Percentiles rank a stretch among this genome's conserved stretches.
Evolutionary conservation across 2,797 vertebrate species (phyloP).

Genomic region (Bovichtus diacanthus): DNA sequence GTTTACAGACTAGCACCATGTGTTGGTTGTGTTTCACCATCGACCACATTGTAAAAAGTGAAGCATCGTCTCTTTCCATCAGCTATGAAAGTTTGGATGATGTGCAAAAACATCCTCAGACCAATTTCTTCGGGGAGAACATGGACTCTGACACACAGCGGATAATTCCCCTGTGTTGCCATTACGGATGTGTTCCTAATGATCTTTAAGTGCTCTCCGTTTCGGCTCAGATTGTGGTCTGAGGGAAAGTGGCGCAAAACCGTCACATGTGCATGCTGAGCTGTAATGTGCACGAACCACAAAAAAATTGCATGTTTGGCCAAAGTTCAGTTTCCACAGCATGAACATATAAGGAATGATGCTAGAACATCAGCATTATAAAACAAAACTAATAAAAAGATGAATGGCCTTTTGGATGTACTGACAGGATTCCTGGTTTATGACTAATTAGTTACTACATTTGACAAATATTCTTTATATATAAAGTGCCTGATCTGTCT

Average conservation of each 20-base stretch:
- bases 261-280: constrained; percentile 3
- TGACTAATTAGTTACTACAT: neutral
- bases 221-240: constrained; percentile 50
- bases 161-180: constrained; percentile 34
- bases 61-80: neutral
- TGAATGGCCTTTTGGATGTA: neutral
- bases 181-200: constrained; percentile 52
- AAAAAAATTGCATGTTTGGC: neutral
- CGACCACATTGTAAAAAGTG: constrained; percentile 17
- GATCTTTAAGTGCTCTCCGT: constrained; percentile 68
- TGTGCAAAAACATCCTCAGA: constrained; percentile 24
- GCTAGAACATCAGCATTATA: neutral
- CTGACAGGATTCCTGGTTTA: neutral
- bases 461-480: neutral
- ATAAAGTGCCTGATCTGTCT: neutral
- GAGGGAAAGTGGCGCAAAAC: neutral
- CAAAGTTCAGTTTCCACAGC: neutral
- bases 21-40: constrained; percentile 10
- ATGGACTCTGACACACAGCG: constrained; percentile 17
- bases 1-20: constrained; percentile 7
- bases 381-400: neutral
- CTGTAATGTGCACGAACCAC: constrained; percentile 22
- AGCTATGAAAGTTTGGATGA: neutral
- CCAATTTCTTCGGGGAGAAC: constrained; percentile 31
- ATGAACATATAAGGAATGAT: neutral